Conservation (phyloP, 2,113 vertebrate species). For the Nerophis ophidion region DNA sequence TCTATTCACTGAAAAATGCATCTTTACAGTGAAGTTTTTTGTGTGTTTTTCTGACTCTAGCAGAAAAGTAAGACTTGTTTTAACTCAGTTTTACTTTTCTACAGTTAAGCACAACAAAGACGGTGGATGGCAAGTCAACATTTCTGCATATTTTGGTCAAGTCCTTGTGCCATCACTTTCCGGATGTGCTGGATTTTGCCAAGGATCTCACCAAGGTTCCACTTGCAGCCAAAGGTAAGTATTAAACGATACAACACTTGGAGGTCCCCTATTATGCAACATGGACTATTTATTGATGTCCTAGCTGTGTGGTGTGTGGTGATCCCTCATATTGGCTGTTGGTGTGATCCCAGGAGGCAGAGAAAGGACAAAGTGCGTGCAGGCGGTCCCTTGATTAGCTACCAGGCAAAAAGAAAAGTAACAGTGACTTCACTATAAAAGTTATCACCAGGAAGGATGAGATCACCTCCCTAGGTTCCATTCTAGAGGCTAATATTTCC, state of each 20-base stretch:
- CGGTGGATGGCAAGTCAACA: slow-evolving; percentile 93
- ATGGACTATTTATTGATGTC: no score
- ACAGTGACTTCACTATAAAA: no score
- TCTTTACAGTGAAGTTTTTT: not conserved
- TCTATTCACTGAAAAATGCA: not conserved
- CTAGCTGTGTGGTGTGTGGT: no score
- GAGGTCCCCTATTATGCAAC: no score
- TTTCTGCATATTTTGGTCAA: slow-evolving; percentile 97
- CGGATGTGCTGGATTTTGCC: slow-evolving; percentile 91
- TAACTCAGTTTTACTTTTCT: not conserved
- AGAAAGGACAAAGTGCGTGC: no score
- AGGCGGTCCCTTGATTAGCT: no score
- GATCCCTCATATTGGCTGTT: no score
- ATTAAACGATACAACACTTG: not conserved
- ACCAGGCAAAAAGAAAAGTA: no score
- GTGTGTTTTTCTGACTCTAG: not conserved
- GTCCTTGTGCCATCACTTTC: slow-evolving; percentile 95
- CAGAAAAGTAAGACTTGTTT: not conserved
- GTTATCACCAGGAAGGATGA: no score
- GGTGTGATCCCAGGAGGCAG: no score
- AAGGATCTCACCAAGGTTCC: slow-evolving; percentile 92
- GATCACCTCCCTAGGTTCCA: no score
- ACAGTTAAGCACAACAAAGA: slow-evolving; percentile 96
- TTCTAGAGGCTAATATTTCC: no score
- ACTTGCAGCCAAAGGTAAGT: slow-evolving; percentile 90